Evolutionary conservation across 2,797 vertebrate genomes (phyloP).

Genomic region (Leontocebus nigricollis): DNA sequence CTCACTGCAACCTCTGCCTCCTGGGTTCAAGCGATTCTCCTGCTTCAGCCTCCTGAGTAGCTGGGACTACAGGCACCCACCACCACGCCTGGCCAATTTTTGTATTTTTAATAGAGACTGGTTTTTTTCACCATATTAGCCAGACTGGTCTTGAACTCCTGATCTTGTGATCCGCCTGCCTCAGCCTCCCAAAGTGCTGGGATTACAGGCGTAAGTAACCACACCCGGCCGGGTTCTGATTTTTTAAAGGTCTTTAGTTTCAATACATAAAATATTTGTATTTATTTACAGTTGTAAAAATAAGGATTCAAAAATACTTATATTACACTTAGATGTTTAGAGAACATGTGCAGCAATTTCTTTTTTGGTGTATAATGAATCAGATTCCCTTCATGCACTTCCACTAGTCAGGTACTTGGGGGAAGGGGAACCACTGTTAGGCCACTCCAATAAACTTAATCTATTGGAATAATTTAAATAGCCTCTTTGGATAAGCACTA

Average conservation of each 20-base stretch:
- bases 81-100: too few relatives aligned
- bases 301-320: background rate
- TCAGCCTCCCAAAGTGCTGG: too few relatives aligned
- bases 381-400: background rate
- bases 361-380: background rate
- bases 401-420: background rate
- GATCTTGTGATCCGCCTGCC: too few relatives aligned
- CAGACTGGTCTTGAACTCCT: too few relatives aligned
- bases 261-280: background rate
- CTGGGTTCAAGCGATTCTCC: too few relatives aligned
- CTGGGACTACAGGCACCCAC: too few relatives aligned
- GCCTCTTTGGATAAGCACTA: background rate
- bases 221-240: background rate
- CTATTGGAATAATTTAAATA: background rate
- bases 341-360: background rate
- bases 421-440: background rate
- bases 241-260: background rate
- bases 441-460: background rate
- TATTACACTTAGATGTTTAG: background rate
- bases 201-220: too few relatives aligned
- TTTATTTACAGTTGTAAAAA: background rate
- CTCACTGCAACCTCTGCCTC: too few relatives aligned
- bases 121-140: too few relatives aligned
- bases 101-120: too few relatives aligned
- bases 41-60: too few relatives aligned